Evolutionary conservation across 2,113 vertebrate species (phyloP).

Genomic region (Chunga burmeisteri): DNA sequence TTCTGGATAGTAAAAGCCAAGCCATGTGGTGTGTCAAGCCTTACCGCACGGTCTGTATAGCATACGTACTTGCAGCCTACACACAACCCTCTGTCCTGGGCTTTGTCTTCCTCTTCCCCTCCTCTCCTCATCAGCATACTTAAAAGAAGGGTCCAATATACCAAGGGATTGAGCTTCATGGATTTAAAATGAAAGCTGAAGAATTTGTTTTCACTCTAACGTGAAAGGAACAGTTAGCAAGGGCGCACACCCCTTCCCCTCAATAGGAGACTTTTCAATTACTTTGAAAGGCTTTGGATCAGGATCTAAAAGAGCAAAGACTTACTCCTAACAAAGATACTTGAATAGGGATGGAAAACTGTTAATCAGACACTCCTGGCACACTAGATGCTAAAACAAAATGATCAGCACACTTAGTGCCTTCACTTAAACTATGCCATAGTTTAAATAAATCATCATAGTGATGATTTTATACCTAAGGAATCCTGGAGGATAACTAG

Average conservation of each 20-base stretch:
- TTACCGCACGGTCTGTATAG: accelerated
- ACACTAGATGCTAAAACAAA: not conserved
- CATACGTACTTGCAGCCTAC: accelerated
- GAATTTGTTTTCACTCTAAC: slow-evolving; percentile 25
- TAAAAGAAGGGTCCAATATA: not conserved
- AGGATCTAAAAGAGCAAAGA: slow-evolving; percentile 46
- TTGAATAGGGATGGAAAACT: slow-evolving; percentile 15
- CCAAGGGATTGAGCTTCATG: not conserved
- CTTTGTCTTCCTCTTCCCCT: not conserved
- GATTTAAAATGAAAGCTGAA: slow-evolving; percentile 12
- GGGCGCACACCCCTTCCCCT: not conserved
- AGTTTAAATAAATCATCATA: not conserved
- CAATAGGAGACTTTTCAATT: slow-evolving; percentile 4
- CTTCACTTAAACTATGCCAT: not conserved
- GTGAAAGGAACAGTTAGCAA: slow-evolving; percentile 39
- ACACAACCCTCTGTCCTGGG: not conserved
- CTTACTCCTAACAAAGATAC: not conserved
- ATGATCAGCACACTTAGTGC: not conserved
- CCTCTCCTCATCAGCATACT: not conserved
- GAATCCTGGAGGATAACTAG: not conserved
- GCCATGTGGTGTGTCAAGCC: not conserved
- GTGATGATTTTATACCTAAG: not conserved
- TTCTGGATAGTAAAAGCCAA: not conserved
- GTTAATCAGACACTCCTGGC: not conserved
- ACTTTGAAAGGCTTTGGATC: slow-evolving; percentile 37